Evolutionary conservation across 2,888 invertebrate species (phyloP).

Genomic region (Drosophila vallismaia): DNA sequence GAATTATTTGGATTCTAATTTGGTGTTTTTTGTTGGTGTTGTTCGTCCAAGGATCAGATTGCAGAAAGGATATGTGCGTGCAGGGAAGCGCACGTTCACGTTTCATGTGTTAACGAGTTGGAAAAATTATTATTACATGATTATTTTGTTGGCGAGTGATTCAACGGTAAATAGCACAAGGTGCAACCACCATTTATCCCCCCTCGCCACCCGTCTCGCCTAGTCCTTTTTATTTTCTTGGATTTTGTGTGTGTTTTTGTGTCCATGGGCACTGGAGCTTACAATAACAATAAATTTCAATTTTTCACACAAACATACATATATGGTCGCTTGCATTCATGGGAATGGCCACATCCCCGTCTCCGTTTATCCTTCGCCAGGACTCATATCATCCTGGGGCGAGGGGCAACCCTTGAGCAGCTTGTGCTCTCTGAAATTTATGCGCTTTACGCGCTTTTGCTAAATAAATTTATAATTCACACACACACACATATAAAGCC

Average conservation of each 20-base stretch:
- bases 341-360: slow-evolving; percentile 21
- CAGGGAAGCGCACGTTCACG: slow-evolving; percentile 47
- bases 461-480: slow-evolving; percentile 75
- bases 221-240: neutral
- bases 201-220: no score
- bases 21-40: no score
- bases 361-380: slow-evolving; percentile 14
- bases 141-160: slow-evolving; percentile 76
- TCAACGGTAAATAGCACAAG: slow-evolving; percentile 45
- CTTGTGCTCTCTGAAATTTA: slow-evolving; percentile 68
- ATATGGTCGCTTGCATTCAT: slow-evolving; percentile 28
- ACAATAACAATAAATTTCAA: slow-evolving; percentile 77
- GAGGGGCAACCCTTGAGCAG: slow-evolving; percentile 62
- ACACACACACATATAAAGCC: slow-evolving; percentile 25
- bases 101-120: slow-evolving; percentile 79
- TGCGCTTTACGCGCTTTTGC: slow-evolving; percentile 72
- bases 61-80: slow-evolving; percentile 40
- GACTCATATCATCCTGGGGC: slow-evolving; percentile 25
- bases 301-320: slow-evolving; percentile 58
- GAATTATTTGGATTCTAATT: no score
- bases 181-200: slow-evolving; percentile 24
- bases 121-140: slow-evolving; percentile 81
- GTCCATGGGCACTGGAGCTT: slow-evolving; percentile 52
- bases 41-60: neutral
- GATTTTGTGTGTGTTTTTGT: slow-evolving; percentile 12